Evolutionary conservation across 2,113 vertebrate genomes (phyloP).

Genomic region (Salminus brasiliensis): DNA sequence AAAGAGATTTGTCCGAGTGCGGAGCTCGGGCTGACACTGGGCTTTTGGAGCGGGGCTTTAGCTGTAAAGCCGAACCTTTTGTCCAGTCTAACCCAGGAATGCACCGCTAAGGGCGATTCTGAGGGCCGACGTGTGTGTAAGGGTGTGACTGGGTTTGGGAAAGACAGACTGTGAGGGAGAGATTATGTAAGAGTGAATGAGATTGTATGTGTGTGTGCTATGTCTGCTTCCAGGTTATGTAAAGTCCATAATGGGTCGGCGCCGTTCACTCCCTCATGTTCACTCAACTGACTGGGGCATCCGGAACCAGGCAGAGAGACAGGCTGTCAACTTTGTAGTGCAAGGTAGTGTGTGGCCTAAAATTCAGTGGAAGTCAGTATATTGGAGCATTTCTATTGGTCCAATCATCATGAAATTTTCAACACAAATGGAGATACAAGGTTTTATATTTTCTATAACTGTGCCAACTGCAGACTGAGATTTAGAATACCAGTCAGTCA

Average conservation of each 20-base stretch:
- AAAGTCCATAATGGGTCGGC: conserved; percentile 87
- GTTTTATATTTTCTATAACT: too few species aligned
- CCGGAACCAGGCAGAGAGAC: conserved; percentile 87
- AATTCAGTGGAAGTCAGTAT: too few species aligned
- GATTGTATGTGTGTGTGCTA: conserved; percentile 42
- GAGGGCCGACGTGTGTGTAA: conserved; percentile 28
- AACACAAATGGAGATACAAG: too few species aligned
- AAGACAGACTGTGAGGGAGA: conserved; percentile 40
- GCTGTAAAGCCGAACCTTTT: conserved; percentile 69
- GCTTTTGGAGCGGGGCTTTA: conserved; percentile 70
- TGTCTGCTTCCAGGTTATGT: conserved; percentile 78
- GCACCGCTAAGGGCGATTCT: conserved; percentile 60
- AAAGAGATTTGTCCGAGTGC: conserved; percentile 66
- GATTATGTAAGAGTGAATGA: conserved; percentile 36
- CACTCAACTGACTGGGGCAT: conserved; percentile 73
- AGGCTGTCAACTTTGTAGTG: conserved; percentile 92
- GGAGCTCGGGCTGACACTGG: conserved; percentile 61
- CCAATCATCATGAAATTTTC: too few species aligned
- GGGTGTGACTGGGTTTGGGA: conserved; percentile 32
- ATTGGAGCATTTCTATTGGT: too few species aligned
- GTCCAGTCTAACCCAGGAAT: conserved; percentile 68
- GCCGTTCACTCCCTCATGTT: conserved; percentile 82
- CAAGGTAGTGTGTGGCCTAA: conserved; percentile 81
- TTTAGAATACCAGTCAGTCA: too few species aligned
- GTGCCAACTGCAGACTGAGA: too few species aligned